Percentiles rank a stretch among this genome's conserved stretches.
These are phyloP conservation scores for Leptopilina syphax DNA, from an alignment of 2,888 invertebrate species.

Conservation along the genomic window DNA sequence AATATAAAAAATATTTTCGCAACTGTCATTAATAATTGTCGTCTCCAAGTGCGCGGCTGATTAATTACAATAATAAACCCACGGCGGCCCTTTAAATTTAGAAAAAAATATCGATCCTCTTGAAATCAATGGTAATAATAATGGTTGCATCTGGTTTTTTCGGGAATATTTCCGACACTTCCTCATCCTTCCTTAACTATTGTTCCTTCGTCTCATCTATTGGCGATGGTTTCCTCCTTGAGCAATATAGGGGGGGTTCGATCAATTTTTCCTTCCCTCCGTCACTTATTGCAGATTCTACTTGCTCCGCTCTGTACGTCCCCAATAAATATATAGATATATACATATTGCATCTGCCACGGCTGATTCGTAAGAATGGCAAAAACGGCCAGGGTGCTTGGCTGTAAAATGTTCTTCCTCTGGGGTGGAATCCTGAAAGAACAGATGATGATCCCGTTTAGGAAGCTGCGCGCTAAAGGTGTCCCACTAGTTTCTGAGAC, in stretches of 20 bases:
- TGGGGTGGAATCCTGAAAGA: constrained; percentile 69
- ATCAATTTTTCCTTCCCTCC: constrained; percentile 57
- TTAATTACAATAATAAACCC: not conserved
- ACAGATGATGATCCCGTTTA: constrained; percentile 75
- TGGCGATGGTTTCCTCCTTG: constrained; percentile 43
- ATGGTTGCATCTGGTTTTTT: constrained; percentile 16
- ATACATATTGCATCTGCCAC: constrained; percentile 59
- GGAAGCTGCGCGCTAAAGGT: constrained; percentile 63
- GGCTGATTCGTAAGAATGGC: constrained; percentile 53
- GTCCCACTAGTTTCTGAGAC: constrained; percentile 53
- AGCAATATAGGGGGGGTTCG: constrained; percentile 58
- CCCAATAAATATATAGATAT: too few relatives aligned
- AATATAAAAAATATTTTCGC: not conserved
- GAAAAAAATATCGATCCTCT: not conserved
- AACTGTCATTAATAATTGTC: not conserved
- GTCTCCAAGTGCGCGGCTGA: not conserved
- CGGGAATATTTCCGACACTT: constrained; percentile 28
- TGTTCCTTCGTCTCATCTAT: constrained; percentile 44
- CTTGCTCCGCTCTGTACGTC: constrained; percentile 48
- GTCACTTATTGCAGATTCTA: constrained; percentile 58
- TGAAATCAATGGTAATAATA: constrained; percentile 8
- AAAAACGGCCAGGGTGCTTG: constrained; percentile 50
- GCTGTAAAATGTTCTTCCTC: constrained; percentile 3
- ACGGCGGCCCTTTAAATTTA: not conserved
- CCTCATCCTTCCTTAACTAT: constrained; percentile 45